Evolutionary conservation across 2,888 invertebrate species (phyloP), one percentile per base, ranked within the genome.

Genomic region (Andrena hattorfiana): DNA sequence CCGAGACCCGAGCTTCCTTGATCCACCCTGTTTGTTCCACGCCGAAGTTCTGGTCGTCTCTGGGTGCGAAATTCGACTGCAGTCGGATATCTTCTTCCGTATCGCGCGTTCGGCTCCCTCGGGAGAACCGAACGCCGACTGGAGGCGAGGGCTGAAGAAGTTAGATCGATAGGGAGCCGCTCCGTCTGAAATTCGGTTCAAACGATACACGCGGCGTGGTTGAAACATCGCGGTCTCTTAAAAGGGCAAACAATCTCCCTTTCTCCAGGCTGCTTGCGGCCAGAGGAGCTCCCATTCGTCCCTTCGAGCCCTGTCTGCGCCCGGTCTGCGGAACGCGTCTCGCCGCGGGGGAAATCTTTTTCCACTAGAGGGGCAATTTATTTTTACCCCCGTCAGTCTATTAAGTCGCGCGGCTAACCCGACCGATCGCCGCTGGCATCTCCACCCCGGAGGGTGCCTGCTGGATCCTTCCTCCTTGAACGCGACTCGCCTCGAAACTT

Each of bases 281-380:
- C 56, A 73, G 81, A 73, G 69, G 59, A 26, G 30, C 42, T 30
- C 32, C 26, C 32, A 16, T 26, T 10, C 23, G 23, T 66, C 48
- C 64, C 51, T 64, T 60, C 56, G 63, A 68, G 26, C 73, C 32
- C 51, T 67, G 81, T 81, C 81, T 81, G 59, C 35, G 23, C 13
- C 64, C 74, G 54, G 81, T 81, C 82, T 81, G 28, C 59, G 73
- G 68, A 81, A 66, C 73, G 23, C 32, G 42, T 8, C 32, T 54
- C 81, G 82, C 74, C 81, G 64, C 81, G 69, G 64, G 81, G 82
- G 81, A 81, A 81, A 81, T 81, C 81, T 81, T 74, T 73, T 60
- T 73, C 63, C 59, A 51, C 63, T 30, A 49, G 60, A 62, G 63
- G 64, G 48, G 73, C 68, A 64, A 74, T 81, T 81, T 74, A 73